Evolutionary conservation across 1,140 invertebrate genomes (phyloP).

Genomic region (Cylas formicarius): DNA sequence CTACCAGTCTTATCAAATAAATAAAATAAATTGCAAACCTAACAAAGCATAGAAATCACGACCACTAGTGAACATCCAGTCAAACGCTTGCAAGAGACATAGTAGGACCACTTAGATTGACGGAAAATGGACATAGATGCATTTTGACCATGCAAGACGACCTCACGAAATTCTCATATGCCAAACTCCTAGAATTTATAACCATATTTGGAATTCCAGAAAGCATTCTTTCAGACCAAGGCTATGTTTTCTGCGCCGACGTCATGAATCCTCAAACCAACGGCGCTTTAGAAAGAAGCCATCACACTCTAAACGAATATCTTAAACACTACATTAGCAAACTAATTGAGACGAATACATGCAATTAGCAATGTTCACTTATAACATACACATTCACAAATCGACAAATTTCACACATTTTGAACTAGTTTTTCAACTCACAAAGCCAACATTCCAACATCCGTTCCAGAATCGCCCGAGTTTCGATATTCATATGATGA

Average conservation of each 20-base stretch:
- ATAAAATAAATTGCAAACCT: conserved; percentile 28
- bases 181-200: conserved; percentile 25
- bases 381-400: conserved; percentile 38
- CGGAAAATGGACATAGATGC: conserved; percentile 25
- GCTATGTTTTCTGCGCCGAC: conserved; percentile 35
- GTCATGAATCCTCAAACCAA: conserved; percentile 37
- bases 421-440: conserved; percentile 41
- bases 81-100: conserved; percentile 31
- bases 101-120: conserved; percentile 33
- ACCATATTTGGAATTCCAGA: conserved; percentile 35
- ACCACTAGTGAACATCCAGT: conserved; percentile 28
- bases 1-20: conserved; percentile 32
- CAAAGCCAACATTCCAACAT: conserved; percentile 28
- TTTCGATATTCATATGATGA: conserved; percentile 33
- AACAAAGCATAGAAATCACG: conserved; percentile 34
- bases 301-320: conserved; percentile 31
- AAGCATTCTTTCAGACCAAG: conserved; percentile 36
- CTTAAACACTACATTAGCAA: conserved; percentile 31
- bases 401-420: conserved; percentile 39
- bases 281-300: conserved; percentile 31
- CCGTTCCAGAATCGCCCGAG: conserved; percentile 22
- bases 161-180: conserved; percentile 34
- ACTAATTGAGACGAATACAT: conserved; percentile 35
- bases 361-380: conserved; percentile 37
- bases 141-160: conserved; percentile 38